Evolutionary conservation across 1,140 invertebrate genomes (phyloP).

Genomic region (Xylocopa sonorina): DNA sequence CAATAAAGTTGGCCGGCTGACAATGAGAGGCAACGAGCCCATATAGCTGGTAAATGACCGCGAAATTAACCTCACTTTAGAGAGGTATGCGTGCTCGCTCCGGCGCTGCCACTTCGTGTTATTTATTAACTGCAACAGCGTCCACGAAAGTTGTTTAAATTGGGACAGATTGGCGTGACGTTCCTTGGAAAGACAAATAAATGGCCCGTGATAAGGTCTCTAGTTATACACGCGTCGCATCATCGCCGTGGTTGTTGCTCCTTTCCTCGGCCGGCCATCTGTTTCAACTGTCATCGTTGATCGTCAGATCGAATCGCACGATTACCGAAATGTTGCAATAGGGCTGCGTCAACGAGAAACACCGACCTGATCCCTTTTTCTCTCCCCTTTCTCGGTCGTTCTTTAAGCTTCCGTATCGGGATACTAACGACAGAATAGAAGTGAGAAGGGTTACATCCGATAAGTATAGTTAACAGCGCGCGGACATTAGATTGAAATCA

Average conservation of each 20-base stretch:
- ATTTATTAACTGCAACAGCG: slow-evolving; percentile 65
- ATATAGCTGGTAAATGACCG: slow-evolving; percentile 62
- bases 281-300: slow-evolving; percentile 38
- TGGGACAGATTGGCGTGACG: slow-evolving; percentile 68
- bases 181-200: slow-evolving; percentile 60
- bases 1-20: slow-evolving; percentile 62
- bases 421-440: not conserved
- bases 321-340: slow-evolving; percentile 9
- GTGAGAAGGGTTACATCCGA: no score
- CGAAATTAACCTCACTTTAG: slow-evolving; percentile 72
- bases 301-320: slow-evolving; percentile 1
- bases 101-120: slow-evolving; percentile 50
- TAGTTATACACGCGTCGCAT: slow-evolving; percentile 15
- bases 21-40: slow-evolving; percentile 67
- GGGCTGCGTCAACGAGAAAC: not conserved
- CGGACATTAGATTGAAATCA: slow-evolving; percentile 26
- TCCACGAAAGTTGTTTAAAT: slow-evolving; percentile 66
- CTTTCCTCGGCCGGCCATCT: not conserved
- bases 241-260: not conserved
- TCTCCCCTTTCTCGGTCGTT: no score
- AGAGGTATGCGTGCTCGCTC: slow-evolving; percentile 64
- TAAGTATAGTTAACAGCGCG: not conserved
- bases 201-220: slow-evolving; percentile 28
- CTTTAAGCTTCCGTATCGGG: not conserved
- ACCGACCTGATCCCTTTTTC: not conserved